Base-by-base conservation (phyloP, 2,113 vertebrate species). In the Carassius carassius region DNA sequence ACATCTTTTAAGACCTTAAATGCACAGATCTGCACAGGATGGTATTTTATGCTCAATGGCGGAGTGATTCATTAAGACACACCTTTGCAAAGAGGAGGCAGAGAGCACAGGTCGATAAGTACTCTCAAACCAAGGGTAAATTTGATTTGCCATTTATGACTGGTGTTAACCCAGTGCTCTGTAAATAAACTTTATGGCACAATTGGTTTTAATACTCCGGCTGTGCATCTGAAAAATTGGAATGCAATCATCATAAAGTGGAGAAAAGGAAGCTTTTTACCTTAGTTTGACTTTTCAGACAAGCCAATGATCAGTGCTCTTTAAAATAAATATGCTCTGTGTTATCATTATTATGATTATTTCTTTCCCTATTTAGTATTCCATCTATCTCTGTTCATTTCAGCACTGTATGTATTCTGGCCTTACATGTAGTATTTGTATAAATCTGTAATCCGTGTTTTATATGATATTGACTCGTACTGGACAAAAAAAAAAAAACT, bases 111-210 rank as follows among this genome's bases (percentile, higher is more conserved):
- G 13, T 37, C 29, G 67, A 81, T 89, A 87, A 85, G 85, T 89
- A 82, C 86, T 88, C 85, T 79, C 83, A 16, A 90, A 88, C 81
- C 86, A 89, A 88, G 84, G 87, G 78, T 79, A 85, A 83, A 84
- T 90, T 81, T 87, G 87, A 89, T 89, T 90, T 86, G 54, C 82
- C 44, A 44, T 89, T 89, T 85, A 86, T 87, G 85, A 88, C 81
- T 67, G 67, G 69, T 81, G 69, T 88, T 88, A 88, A 90, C 84
- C 81, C 81, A 85, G 86, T 78, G 85, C 88, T 85, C 85, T 77
- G 88, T 90, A 89, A 90, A 90, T 90, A 89, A 86, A 85, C 51
- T 89, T 89, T 89, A 89, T 73, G 74, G 76, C 29, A 78, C 17
- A 76, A 78, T 82, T 84, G n/a, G 21, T 77, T 88, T 88, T 88